Conservation (phyloP, 1,140 invertebrate species). For the Eriosoma lanigerum region DNA sequence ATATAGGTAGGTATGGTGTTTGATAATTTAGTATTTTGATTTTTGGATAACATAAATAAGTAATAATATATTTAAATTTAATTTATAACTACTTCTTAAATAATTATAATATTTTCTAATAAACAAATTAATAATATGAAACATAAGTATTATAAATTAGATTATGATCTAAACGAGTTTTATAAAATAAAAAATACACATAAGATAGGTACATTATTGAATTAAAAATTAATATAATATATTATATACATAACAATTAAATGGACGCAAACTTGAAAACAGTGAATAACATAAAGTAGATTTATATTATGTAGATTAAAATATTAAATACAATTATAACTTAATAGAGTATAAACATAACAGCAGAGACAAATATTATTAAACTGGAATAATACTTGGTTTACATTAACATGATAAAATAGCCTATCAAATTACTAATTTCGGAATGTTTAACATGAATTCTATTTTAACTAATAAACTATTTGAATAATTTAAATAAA, state of each 20-base stretch:
- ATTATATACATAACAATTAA: constrained; percentile 35
- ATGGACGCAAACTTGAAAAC: constrained; percentile 26
- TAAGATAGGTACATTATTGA: neutral
- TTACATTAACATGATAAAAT: neutral
- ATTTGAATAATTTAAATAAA: neutral
- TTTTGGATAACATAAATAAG: neutral
- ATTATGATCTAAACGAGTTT: neutral
- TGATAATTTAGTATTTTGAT: neutral
- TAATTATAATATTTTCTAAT: neutral
- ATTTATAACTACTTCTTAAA: neutral
- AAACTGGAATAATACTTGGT: constrained; percentile 12
- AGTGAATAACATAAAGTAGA: too few relatives aligned
- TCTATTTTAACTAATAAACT: neutral
- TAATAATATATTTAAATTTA: neutral
- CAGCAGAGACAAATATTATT: neutral
- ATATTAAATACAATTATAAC: neutral
- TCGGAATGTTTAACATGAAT: constrained; percentile 11
- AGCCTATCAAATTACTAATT: neutral
- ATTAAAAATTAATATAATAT: constrained; percentile 9
- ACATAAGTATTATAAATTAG: neutral
- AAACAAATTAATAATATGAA: constrained; percentile 2
- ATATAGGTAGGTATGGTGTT: neutral
- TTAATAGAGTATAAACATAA: neutral
- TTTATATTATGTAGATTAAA: neutral
- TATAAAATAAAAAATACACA: constrained; percentile 14